These are phyloP conservation scores for Jacana jacana DNA, from an alignment of 2,113 vertebrate genomes.

Conservation along the genomic window DNA sequence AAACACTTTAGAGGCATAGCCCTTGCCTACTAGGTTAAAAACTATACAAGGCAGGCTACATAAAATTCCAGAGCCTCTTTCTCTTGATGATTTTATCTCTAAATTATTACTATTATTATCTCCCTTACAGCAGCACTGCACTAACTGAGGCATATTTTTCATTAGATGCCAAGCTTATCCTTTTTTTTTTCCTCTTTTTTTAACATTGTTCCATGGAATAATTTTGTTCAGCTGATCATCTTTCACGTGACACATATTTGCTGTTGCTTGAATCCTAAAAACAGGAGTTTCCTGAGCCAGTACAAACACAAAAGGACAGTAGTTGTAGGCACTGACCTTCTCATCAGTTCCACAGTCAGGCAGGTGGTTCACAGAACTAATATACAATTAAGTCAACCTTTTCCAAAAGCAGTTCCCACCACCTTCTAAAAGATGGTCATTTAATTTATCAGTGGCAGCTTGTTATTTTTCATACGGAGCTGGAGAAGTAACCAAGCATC, in stretches of 20 bases:
- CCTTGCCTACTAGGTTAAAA: neutral
- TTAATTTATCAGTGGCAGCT: neutral
- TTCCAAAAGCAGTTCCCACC: neutral
- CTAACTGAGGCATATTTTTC: neutral
- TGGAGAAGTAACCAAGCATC: neutral
- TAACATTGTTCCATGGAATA: neutral
- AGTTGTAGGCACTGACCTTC: neutral
- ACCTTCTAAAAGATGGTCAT: neutral
- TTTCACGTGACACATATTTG: neutral
- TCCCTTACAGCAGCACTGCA: neutral
- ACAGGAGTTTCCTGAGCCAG: neutral
- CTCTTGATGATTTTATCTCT: neutral
- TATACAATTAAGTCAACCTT: neutral
- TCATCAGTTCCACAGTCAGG: neutral
- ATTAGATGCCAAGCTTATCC: neutral
- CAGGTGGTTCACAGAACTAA: neutral
- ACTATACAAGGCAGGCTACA: neutral
- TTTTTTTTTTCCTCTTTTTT: no score
- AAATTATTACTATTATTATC: neutral
- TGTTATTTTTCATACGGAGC: neutral
- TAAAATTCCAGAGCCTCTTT: neutral
- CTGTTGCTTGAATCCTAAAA: neutral
- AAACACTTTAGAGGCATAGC: neutral
- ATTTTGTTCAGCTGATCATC: neutral
- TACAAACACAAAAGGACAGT: neutral